Conservation (phyloP, 2,797 vertebrate genomes). For the Brachyalestes nurse region DNA sequence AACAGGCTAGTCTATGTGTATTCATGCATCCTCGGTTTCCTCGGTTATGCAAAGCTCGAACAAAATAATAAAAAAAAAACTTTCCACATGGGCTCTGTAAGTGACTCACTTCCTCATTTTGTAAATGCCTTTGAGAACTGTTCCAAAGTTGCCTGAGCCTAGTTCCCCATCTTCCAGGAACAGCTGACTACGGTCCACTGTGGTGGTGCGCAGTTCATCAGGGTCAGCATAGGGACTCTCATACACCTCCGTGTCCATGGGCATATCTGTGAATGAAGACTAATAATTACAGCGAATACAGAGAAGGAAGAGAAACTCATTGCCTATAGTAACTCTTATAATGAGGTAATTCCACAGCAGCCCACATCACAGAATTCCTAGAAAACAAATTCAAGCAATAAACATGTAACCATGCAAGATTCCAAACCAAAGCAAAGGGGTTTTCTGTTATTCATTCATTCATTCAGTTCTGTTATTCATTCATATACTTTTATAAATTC, state of each 20-base stretch:
- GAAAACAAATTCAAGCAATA: too few species aligned
- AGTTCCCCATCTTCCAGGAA: slow-evolving; percentile 88
- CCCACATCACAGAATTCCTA: too few species aligned
- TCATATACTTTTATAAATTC: too few species aligned
- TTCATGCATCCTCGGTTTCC: too few species aligned
- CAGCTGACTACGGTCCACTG: slow-evolving; percentile 84
- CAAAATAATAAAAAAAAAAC: too few species aligned
- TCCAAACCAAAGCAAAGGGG: too few species aligned
- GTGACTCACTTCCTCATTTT: slow-evolving; percentile 90
- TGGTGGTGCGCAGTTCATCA: slow-evolving; percentile 89
- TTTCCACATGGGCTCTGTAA: neutral
- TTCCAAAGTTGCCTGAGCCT: slow-evolving; percentile 97
- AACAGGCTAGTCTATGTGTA: too few species aligned
- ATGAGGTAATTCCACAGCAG: neutral
- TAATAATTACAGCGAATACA: neutral
- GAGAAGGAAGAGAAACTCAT: neutral
- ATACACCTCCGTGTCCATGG: slow-evolving; percentile 94
- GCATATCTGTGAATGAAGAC: slow-evolving; percentile 79
- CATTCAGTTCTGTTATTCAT: too few species aligned
- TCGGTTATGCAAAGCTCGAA: too few species aligned
- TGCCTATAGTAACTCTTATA: neutral
- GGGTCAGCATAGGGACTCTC: slow-evolving; percentile 97
- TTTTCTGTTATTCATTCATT: too few species aligned
- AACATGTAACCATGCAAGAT: too few species aligned
- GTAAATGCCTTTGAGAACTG: slow-evolving; percentile 91